Evolutionary conservation across 2,888 invertebrate species (phyloP).

Genomic region (Junonia oenone): DNA sequence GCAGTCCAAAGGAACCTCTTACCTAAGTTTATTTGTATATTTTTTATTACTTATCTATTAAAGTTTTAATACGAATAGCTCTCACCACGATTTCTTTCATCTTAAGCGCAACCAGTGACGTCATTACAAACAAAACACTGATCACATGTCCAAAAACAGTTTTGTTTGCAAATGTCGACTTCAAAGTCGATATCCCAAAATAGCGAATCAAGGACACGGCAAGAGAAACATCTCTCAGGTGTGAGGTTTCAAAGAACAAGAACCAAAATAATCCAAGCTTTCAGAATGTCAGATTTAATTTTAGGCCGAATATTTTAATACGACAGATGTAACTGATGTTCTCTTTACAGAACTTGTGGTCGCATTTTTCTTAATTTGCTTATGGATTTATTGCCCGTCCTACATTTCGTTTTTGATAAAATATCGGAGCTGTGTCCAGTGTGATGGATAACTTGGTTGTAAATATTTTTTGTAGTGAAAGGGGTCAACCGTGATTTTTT

Average conservation of each 20-base stretch:
- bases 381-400: slow-evolving; percentile 42
- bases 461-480: not conserved
- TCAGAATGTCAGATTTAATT: slow-evolving; percentile 20
- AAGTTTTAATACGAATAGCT: no score
- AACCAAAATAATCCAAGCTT: slow-evolving; percentile 19
- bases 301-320: slow-evolving; percentile 33
- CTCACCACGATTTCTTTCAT: no score
- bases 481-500: not conserved
- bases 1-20: no score
- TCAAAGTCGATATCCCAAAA: not conserved
- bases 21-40: no score
- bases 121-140: no score
- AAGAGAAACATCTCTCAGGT: slow-evolving; percentile 18
- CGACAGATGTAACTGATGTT: slow-evolving; percentile 34
- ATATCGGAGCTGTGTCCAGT: not conserved
- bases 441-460: slow-evolving; percentile 1
- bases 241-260: slow-evolving; percentile 16
- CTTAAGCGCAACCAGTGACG: no score
- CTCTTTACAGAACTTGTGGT: slow-evolving; percentile 34
- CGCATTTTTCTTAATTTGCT: slow-evolving; percentile 41
- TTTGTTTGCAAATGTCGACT: not conserved
- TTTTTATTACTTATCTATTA: no score
- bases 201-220: slow-evolving; percentile 1
- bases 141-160: not conserved
- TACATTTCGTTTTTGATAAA: slow-evolving; percentile 28